Percentiles rank a stretch among this genome's conserved stretches.
Conservation (phyloP, 2,888 invertebrate species). For the Selenia dentaria region DNA sequence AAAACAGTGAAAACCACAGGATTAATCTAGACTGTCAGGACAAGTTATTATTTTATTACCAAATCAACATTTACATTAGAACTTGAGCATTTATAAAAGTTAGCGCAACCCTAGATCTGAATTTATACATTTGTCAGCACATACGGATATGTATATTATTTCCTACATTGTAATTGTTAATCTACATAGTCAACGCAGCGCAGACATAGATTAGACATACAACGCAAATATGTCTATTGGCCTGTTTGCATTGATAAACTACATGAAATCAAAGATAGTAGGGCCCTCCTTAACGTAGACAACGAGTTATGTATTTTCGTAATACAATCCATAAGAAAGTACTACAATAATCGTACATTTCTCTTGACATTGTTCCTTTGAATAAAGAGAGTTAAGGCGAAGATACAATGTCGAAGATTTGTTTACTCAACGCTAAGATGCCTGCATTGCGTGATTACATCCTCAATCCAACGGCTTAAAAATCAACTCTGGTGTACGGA, state of each 20-base stretch:
- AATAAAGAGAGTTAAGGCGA: constrained; percentile 80
- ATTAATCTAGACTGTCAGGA: not conserved
- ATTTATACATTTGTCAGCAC: constrained; percentile 33
- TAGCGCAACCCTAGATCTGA: constrained; percentile 19
- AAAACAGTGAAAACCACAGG: constrained; percentile 55
- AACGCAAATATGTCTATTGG: constrained; percentile 71
- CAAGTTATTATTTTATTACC: no score
- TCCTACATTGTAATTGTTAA: constrained; percentile 46
- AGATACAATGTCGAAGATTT: constrained; percentile 82
- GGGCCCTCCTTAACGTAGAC: constrained; percentile 65
- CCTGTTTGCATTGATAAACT: constrained; percentile 74
- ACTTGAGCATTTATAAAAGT: not conserved
- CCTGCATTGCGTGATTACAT: constrained; percentile 71
- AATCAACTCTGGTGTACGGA: constrained; percentile 58
- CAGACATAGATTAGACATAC: constrained; percentile 58
- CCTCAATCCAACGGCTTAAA: constrained; percentile 47
- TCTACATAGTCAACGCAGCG: constrained; percentile 53
- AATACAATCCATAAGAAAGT: constrained; percentile 80
- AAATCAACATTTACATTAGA: no score
- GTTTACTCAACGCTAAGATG: constrained; percentile 73
- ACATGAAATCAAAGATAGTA: constrained; percentile 74
- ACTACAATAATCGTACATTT: constrained; percentile 81
- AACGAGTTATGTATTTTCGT: constrained; percentile 76
- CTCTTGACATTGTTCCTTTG: constrained; percentile 82
- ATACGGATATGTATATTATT: constrained; percentile 6